Evolutionary conservation across 2,888 invertebrate species (phyloP), one percentile per base, ranked within the genome.

Genomic region (Steromphala cineraria): DNA sequence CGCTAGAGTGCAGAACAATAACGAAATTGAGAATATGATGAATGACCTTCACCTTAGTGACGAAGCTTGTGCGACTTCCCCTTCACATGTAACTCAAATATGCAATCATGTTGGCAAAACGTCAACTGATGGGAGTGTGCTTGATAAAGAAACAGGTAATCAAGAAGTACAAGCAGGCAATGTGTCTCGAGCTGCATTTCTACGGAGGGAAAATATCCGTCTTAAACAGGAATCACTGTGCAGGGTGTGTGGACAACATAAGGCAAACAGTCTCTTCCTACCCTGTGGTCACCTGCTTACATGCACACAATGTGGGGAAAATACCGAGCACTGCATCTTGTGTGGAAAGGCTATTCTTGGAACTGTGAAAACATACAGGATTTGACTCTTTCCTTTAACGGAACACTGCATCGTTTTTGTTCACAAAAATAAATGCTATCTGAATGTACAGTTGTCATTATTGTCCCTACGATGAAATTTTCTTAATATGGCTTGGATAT

Each of bases 211-310:
- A 5, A 62, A 62, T 28, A 7, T 24, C 4, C 62, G 62, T 13
- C 28, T 62, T 17, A 62, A 62, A 28, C 10, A 62, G 1, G 28
- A 62, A 28, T 15, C 62, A 15, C 10, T 15, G 74, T 81, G 81
- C 74, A 53, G 78, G 24, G 28, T 24, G 13, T 81, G 81, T 28
- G 17, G 40, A 46, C 24, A 24, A 24, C 74, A 74, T 46, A 78
- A 40, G 10, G 53, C 78, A 15, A 36, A 74, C 52, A 53, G 56
- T 56, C 78, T 78, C 56, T 81, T 81, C 74, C 78, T 81, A 56
- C 81, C 81, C 62, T 81, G 81, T 31, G 81, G 81, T n/a, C 81
- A 81, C 53, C 77, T 81, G 74, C 52, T 81, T 31, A 78, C 81
- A 17, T 81, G 81, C 21, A 53, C 67, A 21, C 62, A 52, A 52